Base-by-base conservation (phyloP, 2,797 vertebrate species). In the Buceros bicornis region DNA sequence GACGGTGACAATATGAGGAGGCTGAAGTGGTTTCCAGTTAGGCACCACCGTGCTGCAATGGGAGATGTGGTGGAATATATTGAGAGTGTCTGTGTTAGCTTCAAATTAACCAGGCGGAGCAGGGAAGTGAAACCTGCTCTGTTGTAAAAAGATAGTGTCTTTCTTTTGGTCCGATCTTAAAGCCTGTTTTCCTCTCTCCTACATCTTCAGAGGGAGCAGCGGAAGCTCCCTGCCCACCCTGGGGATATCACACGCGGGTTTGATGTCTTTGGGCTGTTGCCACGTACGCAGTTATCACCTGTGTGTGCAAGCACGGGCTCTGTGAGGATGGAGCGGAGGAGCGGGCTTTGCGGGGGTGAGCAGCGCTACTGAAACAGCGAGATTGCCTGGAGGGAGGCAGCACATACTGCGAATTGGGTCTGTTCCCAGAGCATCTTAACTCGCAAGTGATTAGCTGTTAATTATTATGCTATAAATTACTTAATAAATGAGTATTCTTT, bases 391-490 rank as follows among this genome's bases (percentile, higher is more conserved):
- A 94, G 76, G 64, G 87, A 94, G 73, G 74, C 58, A 95, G 77
- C 73, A 50, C 48, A 60, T 40, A 16, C 62, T 85, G 70, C 0
- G 8, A 92, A 92, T 53, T 87, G 94, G 80, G 88, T 89, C 86
- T 54, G 81, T 71, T 96, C 92, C 93, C 74, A 90, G 96, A 94
- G 57, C 72, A 82, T 86, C 66, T 82, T 67, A 76, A 76, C 67
- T 95, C 8, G 29, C 77, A 53, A 91, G 76, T 50, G 91, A 92
- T 88, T 91, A 92, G 79, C 72, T 86, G 76, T 97, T 97, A 97
- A 97, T 97, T 95, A 94, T 94, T 80, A 82, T 74, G 79, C 66
- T 92, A 93, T 95, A 91, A 94, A 94, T 97, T 95, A 78, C 82
- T 96, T 94, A 95, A 97, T 76, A 91, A 87, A 72, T 72, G 25